These are phyloP conservation scores for Serinus canaria DNA, from an alignment of 2,113 vertebrate genomes.

Conservation along the genomic window DNA sequence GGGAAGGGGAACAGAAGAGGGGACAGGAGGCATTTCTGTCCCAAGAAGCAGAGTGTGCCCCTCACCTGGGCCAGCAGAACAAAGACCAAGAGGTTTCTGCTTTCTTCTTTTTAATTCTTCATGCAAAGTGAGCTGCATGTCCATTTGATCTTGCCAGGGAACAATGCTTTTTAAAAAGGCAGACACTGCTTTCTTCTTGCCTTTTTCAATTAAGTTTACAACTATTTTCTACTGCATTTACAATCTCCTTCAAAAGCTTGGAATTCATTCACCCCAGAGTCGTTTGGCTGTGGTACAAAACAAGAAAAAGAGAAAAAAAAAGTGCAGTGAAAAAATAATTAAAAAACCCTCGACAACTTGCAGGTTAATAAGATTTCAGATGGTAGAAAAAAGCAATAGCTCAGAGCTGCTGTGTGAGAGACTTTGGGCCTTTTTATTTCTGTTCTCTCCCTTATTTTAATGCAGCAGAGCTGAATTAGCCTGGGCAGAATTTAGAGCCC, in stretches of 20 bases:
- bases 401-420: constrained; percentile 7
- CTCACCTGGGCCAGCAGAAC: not conserved
- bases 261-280: not conserved
- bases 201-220: constrained; percentile 43
- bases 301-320: not conserved
- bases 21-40: not conserved
- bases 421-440: constrained; percentile 5
- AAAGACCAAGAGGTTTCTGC: not conserved
- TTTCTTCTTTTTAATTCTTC: not conserved
- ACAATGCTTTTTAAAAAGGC: not conserved
- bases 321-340: not conserved
- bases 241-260: constrained; percentile 6
- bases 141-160: not conserved
- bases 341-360: not conserved
- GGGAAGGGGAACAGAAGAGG: not conserved
- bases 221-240: not conserved
- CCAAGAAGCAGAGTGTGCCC: not conserved
- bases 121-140: not conserved
- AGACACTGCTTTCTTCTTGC: not conserved
- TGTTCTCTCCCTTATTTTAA: constrained; percentile 3
- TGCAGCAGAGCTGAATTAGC: not conserved
- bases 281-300: not conserved
- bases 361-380: constrained; percentile 43
- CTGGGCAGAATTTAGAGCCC: not conserved
- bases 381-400: not conserved